Evolutionary conservation across 1,140 invertebrate species (phyloP), one percentile per base, ranked within the genome.

Genomic region (Tetragonula clypearis): DNA sequence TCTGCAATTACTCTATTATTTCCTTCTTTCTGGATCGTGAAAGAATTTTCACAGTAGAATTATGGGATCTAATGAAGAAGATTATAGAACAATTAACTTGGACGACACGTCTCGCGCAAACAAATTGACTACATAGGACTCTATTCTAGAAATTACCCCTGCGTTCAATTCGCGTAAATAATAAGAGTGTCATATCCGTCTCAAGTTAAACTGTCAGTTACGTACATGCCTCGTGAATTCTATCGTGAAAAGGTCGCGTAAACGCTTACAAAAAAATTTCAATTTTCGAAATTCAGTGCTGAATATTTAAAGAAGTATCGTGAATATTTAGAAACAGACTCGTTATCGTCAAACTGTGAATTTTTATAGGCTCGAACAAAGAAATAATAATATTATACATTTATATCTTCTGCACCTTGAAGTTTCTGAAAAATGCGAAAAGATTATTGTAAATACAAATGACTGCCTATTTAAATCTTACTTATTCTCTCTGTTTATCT

Each of bases 81-180:
- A 41, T 26, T 66, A 26, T 14, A 21, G 26, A 62, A 53, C 68
- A 81, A 81, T 81, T 81, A 81, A 60, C n/a, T 53, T 21, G 41
- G 4, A 74, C 56, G 56, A 23, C 19, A 65, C 58, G 9, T 65
- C 71, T 73, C 58, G 58, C 55, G 41, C 35, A 82, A 82, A 65
- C 41, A 82, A 82, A 30, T 82, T 82, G 41, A 65, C 74, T 82
- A 65, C n/a, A 74, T 1, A 60, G n/a, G 53, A 53, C 26, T 23
- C n/a, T n/a, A 8, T 65, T 53, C 56, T 62, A 65, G n/a, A 82
- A 53, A 74, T 74, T 74, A 82, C 26, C 21, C 65, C 19, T 30
- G 1, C 19, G 23, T 30, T 65, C 23, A 49, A 74, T 19, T 82
- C 19, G 56, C 56, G n/a, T 41, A 23, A 74, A 35, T 74, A 53